phyloP scores from a whole-genome alignment of 2,113 vertebrate genomes.

The Amphiprion ocellaris region DNA sequence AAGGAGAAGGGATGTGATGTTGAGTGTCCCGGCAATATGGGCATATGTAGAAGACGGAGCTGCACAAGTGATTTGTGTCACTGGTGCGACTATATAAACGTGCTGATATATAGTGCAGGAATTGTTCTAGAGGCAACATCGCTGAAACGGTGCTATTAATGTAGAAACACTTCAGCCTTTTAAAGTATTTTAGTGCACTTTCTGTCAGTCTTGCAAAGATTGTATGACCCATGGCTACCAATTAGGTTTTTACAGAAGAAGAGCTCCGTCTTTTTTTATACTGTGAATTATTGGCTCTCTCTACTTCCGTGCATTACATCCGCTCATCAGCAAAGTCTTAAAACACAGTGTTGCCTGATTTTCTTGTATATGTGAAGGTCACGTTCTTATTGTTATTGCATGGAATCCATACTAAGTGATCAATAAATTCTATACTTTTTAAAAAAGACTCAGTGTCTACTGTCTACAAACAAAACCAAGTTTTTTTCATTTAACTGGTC shows the following conservation, averaged over 20 bases:
- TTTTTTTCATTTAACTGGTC: not conserved
- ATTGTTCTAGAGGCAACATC: conserved; percentile 14
- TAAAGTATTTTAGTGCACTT: conserved; percentile 26
- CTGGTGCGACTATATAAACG: conserved; percentile 13
- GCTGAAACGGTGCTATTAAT: conserved; percentile 17
- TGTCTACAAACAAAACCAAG: not conserved
- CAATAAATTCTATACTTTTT: not conserved
- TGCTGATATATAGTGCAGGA: conserved; percentile 17
- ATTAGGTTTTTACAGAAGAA: conserved; percentile 21
- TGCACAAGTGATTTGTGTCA: conserved; percentile 51
- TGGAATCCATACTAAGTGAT: not conserved
- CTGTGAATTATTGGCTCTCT: not conserved
- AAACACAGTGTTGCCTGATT: not conserved
- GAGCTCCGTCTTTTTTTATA: conserved; percentile 8
- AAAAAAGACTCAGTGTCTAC: not conserved
- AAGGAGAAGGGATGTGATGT: conserved; percentile 53
- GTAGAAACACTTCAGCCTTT: conserved; percentile 6
- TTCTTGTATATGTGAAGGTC: not conserved
- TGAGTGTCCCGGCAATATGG: conserved; percentile 44
- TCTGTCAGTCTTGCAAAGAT: conserved; percentile 9
- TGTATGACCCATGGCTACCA: conserved; percentile 19
- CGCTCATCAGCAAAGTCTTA: not conserved
- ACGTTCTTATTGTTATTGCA: not conserved
- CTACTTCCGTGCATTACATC: not conserved
- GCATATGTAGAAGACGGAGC: conserved; percentile 38